Percentiles rank a stretch among this genome's conserved stretches.
These are phyloP conservation scores for Mya arenaria DNA, from an alignment of 1,140 invertebrate species.

Conservation along the genomic window DNA sequence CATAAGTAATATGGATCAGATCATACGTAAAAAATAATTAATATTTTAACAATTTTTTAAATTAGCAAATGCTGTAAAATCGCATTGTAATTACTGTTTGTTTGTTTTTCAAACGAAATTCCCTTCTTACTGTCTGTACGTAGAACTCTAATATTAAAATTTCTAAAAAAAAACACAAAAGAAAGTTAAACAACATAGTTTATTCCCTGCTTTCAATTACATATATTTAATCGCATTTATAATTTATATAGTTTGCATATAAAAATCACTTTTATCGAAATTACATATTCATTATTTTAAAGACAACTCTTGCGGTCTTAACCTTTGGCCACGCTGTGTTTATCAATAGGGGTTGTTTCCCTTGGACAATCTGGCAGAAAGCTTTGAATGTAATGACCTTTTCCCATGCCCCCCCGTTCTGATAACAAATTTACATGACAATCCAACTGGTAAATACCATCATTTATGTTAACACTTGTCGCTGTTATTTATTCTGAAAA, in stretches of 20 bases:
- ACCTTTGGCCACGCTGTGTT: neutral
- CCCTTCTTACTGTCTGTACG: neutral
- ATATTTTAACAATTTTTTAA: too few species aligned
- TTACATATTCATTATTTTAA: too few species aligned
- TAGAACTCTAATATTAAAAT: neutral
- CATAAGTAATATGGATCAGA: too few species aligned
- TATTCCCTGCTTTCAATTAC: neutral
- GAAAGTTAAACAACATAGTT: neutral
- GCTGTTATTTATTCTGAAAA: conserved; percentile 36
- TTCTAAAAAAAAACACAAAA: neutral
- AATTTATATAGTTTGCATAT: neutral
- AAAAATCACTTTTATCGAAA: neutral
- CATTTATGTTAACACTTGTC: conserved; percentile 49
- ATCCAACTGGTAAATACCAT: conserved; percentile 31
- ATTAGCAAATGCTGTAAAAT: too few species aligned
- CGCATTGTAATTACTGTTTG: too few species aligned
- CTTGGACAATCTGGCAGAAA: neutral
- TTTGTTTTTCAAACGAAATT: neutral
- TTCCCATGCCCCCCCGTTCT: conserved; percentile 37
- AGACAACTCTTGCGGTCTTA: conserved; percentile 13
- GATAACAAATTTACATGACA: conserved; percentile 27
- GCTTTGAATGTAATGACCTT: too few species aligned
- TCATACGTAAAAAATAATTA: too few species aligned
- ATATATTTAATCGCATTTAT: neutral
- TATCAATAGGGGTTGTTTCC: neutral